Base-by-base conservation (phyloP, 2,888 invertebrate species). In the Hybos culiciformis region DNA sequence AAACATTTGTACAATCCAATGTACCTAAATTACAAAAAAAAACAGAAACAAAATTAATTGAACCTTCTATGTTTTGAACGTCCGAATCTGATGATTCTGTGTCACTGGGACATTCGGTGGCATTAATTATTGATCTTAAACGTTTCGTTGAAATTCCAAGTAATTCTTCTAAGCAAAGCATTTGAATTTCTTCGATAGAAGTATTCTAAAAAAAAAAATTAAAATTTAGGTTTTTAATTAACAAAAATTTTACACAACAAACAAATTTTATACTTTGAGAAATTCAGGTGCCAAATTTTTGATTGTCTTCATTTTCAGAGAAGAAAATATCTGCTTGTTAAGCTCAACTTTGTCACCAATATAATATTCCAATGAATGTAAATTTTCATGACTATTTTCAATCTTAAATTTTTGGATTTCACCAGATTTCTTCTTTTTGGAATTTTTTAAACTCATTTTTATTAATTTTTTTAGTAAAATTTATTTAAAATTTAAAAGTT, bases 131-230 rank as follows among this genome's bases (percentile, higher is more conserved):
- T 0, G 76, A 71, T 24, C 70, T 65, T 0, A 77, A 62, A 0
- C 77, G 70, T 50, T 77, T 77, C 0, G 73, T 75, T 21, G 76
- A 76, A 43, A 77, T 73, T 1, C 76, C 75, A 3, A 77, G 57
- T 39, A 75, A 70, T 63, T 77, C 77, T 51, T 76, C 76, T 1
- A 74, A 62, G 46, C 75, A 76, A 1, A 73, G 58, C 49, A 74
- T 77, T 53, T 76, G 71, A 15, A 77, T 60, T 51, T 74, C 72
- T 47, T 71, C 71, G 41, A 71, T 54, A 8, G 48, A 47, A 12
- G 56, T 50, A 21, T 56, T 56, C 63, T 66, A 44, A 14, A 42
- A 49, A 26, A 33, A 14, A 17, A 23, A 34, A 8, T 41, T 21
- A 20, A 17, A 12, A 15, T 4, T 37, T 12, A 2, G 45, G 31